These are phyloP conservation scores for Pegoplata infirma DNA, from an alignment of 2,888 invertebrate genomes.

Conservation along the genomic window DNA sequence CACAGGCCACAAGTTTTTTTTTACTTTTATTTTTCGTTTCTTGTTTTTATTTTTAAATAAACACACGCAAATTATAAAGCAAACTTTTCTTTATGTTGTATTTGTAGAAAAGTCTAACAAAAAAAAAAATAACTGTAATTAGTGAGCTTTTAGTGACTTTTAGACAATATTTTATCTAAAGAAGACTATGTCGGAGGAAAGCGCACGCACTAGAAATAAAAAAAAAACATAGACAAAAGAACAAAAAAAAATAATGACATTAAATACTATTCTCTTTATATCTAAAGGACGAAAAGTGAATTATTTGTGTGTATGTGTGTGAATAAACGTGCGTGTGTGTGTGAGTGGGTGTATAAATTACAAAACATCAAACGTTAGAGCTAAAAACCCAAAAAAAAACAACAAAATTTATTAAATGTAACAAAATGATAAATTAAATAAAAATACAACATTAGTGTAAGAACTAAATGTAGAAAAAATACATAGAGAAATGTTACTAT, in stretches of 20 bases:
- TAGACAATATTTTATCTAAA: conserved; percentile 35
- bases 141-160: conserved; percentile 51
- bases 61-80: conserved; percentile 48
- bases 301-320: background rate
- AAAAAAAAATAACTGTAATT: conserved; percentile 32
- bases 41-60: conserved; percentile 33
- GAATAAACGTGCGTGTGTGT: background rate
- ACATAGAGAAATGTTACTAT: conserved; percentile 9
- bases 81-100: conserved; percentile 18
- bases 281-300: conserved; percentile 18
- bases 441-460: conserved; percentile 32
- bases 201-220: conserved; percentile 19
- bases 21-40: background rate
- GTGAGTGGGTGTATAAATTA: background rate
- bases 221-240: background rate
- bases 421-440: conserved; percentile 43
- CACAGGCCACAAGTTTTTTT: conserved; percentile 34
- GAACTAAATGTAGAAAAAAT: conserved; percentile 25
- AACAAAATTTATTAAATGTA: conserved; percentile 36
- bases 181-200: conserved; percentile 23
- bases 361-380: conserved; percentile 14
- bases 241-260: conserved; percentile 25
- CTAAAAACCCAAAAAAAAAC: background rate
- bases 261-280: conserved; percentile 7
- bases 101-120: background rate